Percentiles rank a stretch among this genome's conserved stretches.
Evolutionary conservation across 2,888 invertebrate species (phyloP).

Genomic region (Rhogogaster chlorosoma): DNA sequence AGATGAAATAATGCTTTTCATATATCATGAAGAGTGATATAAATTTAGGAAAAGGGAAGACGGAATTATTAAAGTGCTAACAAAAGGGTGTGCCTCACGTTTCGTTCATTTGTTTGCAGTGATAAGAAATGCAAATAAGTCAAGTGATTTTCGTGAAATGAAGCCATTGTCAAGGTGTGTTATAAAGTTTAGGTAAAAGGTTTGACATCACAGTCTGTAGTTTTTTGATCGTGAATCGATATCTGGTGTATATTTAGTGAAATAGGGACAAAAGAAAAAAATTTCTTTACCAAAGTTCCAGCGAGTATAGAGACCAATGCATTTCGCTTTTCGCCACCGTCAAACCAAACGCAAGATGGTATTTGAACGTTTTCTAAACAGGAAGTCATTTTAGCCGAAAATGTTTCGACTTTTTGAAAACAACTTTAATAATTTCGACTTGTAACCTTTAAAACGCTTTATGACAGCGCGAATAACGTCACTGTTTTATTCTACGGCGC

Average conservation of each 20-base stretch:
- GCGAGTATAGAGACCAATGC: constrained; percentile 91
- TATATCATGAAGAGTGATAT: neutral
- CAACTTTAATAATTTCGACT: neutral
- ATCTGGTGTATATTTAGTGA: neutral
- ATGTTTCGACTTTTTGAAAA: neutral
- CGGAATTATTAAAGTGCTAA: neutral
- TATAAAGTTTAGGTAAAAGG: neutral
- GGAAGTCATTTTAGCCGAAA: constrained; percentile 77
- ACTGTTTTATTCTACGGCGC: constrained; percentile 29
- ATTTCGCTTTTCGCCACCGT: constrained; percentile 92
- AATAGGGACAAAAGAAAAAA: constrained; percentile 39
- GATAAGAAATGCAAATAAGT: neutral
- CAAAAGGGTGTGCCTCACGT: neutral
- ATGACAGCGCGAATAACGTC: constrained; percentile 43
- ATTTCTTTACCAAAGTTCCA: constrained; percentile 88
- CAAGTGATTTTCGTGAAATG: neutral
- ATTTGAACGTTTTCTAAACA: constrained; percentile 88
- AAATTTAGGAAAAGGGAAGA: neutral
- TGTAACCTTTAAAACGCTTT: constrained; percentile 35
- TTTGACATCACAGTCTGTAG: neutral
- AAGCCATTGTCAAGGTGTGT: neutral
- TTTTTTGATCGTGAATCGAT: constrained; percentile 14
- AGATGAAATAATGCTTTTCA: constrained; percentile 56
- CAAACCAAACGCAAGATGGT: constrained; percentile 91
- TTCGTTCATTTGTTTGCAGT: neutral